Conservation (phyloP, 2,888 invertebrate genomes). For the Megamerina dolium region DNA sequence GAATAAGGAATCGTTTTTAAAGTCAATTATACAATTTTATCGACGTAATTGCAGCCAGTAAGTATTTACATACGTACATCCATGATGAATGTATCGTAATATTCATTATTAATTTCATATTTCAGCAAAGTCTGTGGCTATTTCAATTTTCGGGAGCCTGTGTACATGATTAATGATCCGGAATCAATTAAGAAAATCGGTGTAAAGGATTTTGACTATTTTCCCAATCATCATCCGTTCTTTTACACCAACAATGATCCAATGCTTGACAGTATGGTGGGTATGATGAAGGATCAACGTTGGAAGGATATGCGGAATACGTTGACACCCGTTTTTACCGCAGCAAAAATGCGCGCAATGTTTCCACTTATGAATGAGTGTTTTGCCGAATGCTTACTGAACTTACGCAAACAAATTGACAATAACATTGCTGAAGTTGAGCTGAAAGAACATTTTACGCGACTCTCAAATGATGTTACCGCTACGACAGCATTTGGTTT, state of each 20-base stretch:
- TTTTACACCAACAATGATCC: slow-evolving; percentile 46
- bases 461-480: slow-evolving; percentile 43
- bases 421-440: slow-evolving; percentile 23
- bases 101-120: background rate
- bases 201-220: slow-evolving; percentile 54
- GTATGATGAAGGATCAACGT: slow-evolving; percentile 41
- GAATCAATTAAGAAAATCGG: slow-evolving; percentile 53
- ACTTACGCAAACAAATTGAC: slow-evolving; percentile 20
- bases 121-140: slow-evolving; percentile 30
- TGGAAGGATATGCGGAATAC: slow-evolving; percentile 44
- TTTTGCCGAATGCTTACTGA: slow-evolving; percentile 33
- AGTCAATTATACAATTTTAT: slow-evolving; percentile 23
- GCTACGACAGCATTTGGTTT: slow-evolving; percentile 41
- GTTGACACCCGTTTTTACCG: slow-evolving; percentile 45
- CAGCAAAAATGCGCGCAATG: slow-evolving; percentile 46
- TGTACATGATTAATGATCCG: slow-evolving; percentile 50
- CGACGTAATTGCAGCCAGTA: slow-evolving; percentile 20
- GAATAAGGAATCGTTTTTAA: slow-evolving; percentile 48
- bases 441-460: slow-evolving; percentile 32
- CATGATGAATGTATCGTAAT: background rate
- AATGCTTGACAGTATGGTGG: slow-evolving; percentile 4
- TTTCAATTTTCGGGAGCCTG: slow-evolving; percentile 44
- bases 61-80: slow-evolving; percentile 11
- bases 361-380: slow-evolving; percentile 38
- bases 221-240: slow-evolving; percentile 47